A percentile compares a stretch with the other conserved stretches of the same genome.
Conservation (phyloP, 2,797 vertebrate species). For the Typhlichthys subterraneus region DNA sequence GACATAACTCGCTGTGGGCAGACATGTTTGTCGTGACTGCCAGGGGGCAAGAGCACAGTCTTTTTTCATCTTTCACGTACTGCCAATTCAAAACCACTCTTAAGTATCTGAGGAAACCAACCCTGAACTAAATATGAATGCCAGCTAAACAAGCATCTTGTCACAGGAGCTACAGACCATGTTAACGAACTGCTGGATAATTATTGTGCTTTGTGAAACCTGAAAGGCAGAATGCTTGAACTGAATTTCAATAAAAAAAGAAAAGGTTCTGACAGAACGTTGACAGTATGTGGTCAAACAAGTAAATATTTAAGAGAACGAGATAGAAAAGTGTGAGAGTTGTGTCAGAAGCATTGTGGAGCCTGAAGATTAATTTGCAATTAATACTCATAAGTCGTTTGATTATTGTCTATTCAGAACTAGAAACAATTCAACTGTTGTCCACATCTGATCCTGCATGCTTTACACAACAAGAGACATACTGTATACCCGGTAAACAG, state of each 20-base stretch:
- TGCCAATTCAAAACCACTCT: conserved; percentile 5
- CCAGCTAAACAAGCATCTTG: conserved; percentile 41
- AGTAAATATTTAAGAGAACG: conserved; percentile 12
- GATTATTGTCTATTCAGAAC: too few species aligned
- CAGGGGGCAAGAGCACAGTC: conserved; percentile 13
- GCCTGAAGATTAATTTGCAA: too few species aligned
- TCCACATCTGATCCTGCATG: too few species aligned
- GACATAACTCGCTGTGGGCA: conserved; percentile 37
- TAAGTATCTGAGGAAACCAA: conserved; percentile 8
- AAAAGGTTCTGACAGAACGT: conserved; percentile 29
- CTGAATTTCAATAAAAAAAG: conserved; percentile 42
- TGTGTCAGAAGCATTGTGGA: conserved; percentile 2
- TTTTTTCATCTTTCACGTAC: conserved; percentile 26
- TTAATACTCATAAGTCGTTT: too few species aligned
- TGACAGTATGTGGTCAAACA: conserved; percentile 7
- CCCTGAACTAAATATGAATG: conserved; percentile 39
- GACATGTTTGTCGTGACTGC: conserved; percentile 29
- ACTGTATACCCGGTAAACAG: too few species aligned
- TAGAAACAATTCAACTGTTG: too few species aligned
- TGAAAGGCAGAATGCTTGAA: conserved; percentile 19
- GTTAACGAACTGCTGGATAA: conserved; percentile 45
- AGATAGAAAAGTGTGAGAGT: neutral
- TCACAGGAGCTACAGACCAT: conserved; percentile 25
- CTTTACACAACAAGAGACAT: too few species aligned
- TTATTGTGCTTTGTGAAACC: conserved; percentile 42